Evolutionary conservation across 2,113 vertebrate species (phyloP).

Genomic region (Dasyornis broadbenti): DNA sequence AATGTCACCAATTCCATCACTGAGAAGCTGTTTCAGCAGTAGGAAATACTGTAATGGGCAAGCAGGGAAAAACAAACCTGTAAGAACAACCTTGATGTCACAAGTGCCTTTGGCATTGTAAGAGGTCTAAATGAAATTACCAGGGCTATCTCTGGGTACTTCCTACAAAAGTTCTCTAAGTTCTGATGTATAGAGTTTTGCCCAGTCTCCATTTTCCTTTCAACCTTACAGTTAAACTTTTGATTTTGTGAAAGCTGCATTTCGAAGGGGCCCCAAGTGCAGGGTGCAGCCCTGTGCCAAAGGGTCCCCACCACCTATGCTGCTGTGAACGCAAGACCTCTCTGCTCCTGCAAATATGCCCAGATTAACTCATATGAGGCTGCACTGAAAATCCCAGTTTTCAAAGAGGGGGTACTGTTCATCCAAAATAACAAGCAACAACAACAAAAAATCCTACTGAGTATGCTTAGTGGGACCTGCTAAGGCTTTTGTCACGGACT

Average conservation of each 20-base stretch:
- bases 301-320: background rate
- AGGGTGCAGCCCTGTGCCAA: background rate
- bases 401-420: background rate
- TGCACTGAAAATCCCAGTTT: background rate
- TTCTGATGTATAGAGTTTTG: background rate
- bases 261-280: background rate
- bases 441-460: background rate
- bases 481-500: slow-evolving; percentile 1
- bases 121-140: background rate
- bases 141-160: background rate
- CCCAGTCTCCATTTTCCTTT: background rate
- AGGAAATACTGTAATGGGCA: background rate
- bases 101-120: background rate
- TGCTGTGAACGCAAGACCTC: background rate
- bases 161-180: background rate
- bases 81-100: background rate
- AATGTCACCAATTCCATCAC: background rate
- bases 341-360: background rate
- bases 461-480: background rate
- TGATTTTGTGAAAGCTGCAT: background rate
- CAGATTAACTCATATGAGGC: background rate
- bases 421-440: background rate
- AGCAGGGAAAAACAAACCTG: background rate
- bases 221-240: background rate
- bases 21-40: background rate